Evolutionary conservation across 2,888 invertebrate genomes (phyloP).

Genomic region (Agrilus mali): DNA sequence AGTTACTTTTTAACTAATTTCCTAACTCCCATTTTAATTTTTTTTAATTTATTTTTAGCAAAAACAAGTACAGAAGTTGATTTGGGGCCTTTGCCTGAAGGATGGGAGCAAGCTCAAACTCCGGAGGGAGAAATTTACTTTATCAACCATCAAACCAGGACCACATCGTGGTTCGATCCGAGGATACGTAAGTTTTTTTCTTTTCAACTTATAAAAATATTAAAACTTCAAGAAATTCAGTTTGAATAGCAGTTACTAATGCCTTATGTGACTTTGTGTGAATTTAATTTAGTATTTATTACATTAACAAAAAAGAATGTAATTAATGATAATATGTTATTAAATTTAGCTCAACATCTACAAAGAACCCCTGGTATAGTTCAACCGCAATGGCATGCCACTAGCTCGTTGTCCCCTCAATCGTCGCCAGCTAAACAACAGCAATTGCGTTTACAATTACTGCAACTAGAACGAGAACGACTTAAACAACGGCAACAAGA

Average conservation of each 20-base stretch:
- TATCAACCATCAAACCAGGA: constrained; percentile 85
- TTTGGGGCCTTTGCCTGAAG: constrained; percentile 70
- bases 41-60: constrained; percentile 19
- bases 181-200: constrained; percentile 75
- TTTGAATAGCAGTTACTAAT: too few species aligned
- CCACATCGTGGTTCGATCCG: constrained; percentile 97
- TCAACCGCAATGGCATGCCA: constrained; percentile 22
- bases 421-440: constrained; percentile 55
- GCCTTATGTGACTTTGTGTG: neutral
- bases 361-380: constrained; percentile 39
- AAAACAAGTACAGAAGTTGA: constrained; percentile 40
- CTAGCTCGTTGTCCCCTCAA: constrained; percentile 37
- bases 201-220: constrained; percentile 1
- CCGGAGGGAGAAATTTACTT: constrained; percentile 79
- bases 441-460: constrained; percentile 65
- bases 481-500: constrained; percentile 83
- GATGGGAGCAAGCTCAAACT: constrained; percentile 80
- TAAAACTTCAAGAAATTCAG: too few species aligned
- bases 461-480: constrained; percentile 80
- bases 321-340: constrained; percentile 3
- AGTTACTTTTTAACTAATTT: too few species aligned
- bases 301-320: neutral
- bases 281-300: neutral
- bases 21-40: too few species aligned
- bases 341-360: constrained; percentile 38